Conservation (phyloP, 2,888 invertebrate species). For the Sphinx pinastri region DNA sequence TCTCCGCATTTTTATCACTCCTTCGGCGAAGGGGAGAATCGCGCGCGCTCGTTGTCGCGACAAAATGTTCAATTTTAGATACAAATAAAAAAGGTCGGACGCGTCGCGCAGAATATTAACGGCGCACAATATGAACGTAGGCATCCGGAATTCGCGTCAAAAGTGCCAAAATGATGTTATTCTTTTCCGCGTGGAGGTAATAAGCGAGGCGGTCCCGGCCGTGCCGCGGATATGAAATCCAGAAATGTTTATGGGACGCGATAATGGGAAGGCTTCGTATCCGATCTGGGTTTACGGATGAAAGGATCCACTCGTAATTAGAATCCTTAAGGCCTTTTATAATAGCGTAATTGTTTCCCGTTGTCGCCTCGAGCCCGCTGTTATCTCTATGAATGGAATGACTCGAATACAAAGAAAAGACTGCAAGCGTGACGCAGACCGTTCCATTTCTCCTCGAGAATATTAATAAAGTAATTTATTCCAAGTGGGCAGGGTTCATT, state of each 20-base stretch:
- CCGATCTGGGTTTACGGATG: constrained; percentile 75
- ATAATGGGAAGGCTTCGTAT: constrained; percentile 75
- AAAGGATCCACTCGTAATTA: constrained; percentile 75
- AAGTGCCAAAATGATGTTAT: constrained; percentile 83
- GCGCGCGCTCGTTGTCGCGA: constrained; percentile 79
- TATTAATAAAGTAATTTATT: constrained; percentile 57
- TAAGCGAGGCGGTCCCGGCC: constrained; percentile 74
- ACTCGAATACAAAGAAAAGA: constrained; percentile 66
- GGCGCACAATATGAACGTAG: constrained; percentile 82
- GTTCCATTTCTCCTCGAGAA: constrained; percentile 50
- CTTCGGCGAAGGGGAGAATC: constrained; percentile 68
- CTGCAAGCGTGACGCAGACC: constrained; percentile 56
- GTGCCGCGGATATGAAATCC: constrained; percentile 81
- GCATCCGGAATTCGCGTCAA: constrained; percentile 81
- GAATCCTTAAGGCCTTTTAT: constrained; percentile 77
- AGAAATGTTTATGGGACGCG: constrained; percentile 79
- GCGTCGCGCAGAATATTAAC: constrained; percentile 82
- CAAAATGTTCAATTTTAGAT: constrained; percentile 84
- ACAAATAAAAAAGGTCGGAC: constrained; percentile 84
- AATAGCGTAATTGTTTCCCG: constrained; percentile 77
- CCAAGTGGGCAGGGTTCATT: constrained; percentile 49
- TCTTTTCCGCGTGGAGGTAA: constrained; percentile 81
- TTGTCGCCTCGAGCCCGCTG: constrained; percentile 69
- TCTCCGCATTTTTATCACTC: constrained; percentile 76
- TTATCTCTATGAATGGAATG: constrained; percentile 73